Evolutionary conservation across 2,888 invertebrate species (phyloP).

Genomic region (Drosophila setosimentum): DNA sequence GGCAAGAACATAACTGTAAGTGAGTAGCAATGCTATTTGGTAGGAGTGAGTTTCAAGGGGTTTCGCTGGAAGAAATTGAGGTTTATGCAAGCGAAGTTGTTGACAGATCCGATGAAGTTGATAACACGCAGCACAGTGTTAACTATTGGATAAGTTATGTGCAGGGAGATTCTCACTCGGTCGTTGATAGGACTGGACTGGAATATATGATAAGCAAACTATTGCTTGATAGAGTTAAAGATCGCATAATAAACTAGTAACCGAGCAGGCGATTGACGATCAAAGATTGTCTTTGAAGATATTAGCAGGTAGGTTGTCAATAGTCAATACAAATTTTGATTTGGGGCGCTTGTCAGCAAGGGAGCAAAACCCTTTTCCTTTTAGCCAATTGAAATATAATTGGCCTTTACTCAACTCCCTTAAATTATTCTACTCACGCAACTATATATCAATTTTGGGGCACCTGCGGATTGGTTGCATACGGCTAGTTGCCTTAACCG

Average conservation of each 20-base stretch:
- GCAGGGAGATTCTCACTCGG: neutral
- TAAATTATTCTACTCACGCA: neutral
- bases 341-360: neutral
- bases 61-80: constrained; percentile 6
- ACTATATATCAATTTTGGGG: neutral
- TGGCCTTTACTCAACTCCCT: neutral
- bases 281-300: neutral
- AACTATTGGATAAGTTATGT: constrained; percentile 33
- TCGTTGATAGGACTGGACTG: constrained; percentile 1
- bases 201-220: constrained; percentile 17
- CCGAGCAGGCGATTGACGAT: neutral
- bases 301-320: neutral
- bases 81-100: constrained; percentile 24
- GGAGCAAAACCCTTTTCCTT: neutral
- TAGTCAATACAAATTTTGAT: neutral
- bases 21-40: constrained; percentile 9
- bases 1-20: constrained; percentile 27
- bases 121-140: constrained; percentile 13
- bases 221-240: constrained; percentile 9
- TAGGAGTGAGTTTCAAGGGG: constrained; percentile 25
- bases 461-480: neutral
- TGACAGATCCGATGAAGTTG: constrained; percentile 42
- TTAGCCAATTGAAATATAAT: too few species aligned
- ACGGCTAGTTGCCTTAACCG: neutral
- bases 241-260: neutral